Evolutionary conservation across 2,113 vertebrate genomes (phyloP), one percentile per base, ranked within the genome.

Genomic region (Pholis gunnellus): DNA sequence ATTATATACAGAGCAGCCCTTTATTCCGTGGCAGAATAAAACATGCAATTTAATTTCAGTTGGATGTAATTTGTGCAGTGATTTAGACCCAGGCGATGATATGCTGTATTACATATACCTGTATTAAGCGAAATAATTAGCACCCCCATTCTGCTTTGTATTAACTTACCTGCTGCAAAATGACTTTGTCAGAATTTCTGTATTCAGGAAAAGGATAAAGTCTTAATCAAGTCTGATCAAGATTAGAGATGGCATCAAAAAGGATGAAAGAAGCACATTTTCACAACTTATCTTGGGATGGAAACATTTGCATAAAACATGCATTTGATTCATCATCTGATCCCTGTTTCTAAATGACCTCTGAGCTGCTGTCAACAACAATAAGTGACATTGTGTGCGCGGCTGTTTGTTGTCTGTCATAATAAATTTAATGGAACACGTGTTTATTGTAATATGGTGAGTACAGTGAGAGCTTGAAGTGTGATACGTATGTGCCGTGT

Each of bases 221-320:
- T 29, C 25, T 60, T 9, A 14, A 46, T 18, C 1, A 2, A 38
- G n/a, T 13, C 66, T 66, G n/a, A 59, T 76, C 3, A 56, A 61
- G 71, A 74, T 76, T 64, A 76, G 72, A 83, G n/a, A 70, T 0
- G 0, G 34, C 20, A 50, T 50, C 7, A 57, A 34, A 70, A 64
- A 8, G 31, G 63, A 75, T 61, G 40, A 71, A 46, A 44, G 57
- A 68, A 48, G 84, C 65, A 83, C 9, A 65, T 70, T 65, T 78
- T n/a, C 31, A 59, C 15, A 11, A 63, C 3, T 46, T 66, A 63
- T 61, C 4, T 17, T 0, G 34, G 36, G 76, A 84, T 73, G 50
- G 34, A 38, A 20, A 50, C 31, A 66, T 78, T 75, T 82, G 14
- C 44, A 78, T 72, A 57, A 56, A 70, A 68, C 20, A 65, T 40